Percentiles rank a stretch among this genome's conserved stretches.
These are phyloP conservation scores for Sinohyriopsis cumingii DNA, from an alignment of 2,888 invertebrate species.

Conservation along the genomic window DNA sequence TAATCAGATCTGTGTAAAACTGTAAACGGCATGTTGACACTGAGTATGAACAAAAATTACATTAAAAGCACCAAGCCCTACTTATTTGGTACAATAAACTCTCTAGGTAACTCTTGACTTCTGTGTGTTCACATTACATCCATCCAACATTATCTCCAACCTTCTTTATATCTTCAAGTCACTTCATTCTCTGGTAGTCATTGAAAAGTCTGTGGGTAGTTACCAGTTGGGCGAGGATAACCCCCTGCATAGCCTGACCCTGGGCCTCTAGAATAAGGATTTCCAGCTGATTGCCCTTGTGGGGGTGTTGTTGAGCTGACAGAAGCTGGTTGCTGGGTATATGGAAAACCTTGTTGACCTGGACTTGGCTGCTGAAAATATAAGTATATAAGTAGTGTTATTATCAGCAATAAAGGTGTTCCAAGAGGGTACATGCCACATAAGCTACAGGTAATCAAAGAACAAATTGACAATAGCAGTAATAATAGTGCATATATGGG, in stretches of 20 bases:
- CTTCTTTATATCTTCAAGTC: not conserved
- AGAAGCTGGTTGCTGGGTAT: constrained; percentile 12
- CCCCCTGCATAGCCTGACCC: constrained; percentile 47
- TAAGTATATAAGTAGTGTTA: not conserved
- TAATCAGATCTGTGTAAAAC: too few relatives aligned
- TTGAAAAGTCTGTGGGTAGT: constrained; percentile 55
- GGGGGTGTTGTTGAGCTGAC: constrained; percentile 7
- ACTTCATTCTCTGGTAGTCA: constrained; percentile 12
- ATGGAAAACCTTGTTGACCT: constrained; percentile 19
- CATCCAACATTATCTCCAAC: not conserved
- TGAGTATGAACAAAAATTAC: too few relatives aligned
- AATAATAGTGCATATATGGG: too few relatives aligned
- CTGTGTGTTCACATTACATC: too few relatives aligned
- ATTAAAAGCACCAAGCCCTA: too few relatives aligned
- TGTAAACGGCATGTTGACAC: too few relatives aligned
- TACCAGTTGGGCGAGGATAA: constrained; percentile 57
- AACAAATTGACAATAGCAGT: too few relatives aligned
- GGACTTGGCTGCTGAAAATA: constrained; percentile 2
- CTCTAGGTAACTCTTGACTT: too few relatives aligned
- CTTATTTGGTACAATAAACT: too few relatives aligned
- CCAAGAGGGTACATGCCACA: too few relatives aligned
- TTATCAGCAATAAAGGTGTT: not conserved
- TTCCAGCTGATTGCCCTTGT: constrained; percentile 31
- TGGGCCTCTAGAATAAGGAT: constrained; percentile 56
- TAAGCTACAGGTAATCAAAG: too few relatives aligned